Evolutionary conservation across 2,113 vertebrate genomes (phyloP).

Genomic region (Desmodus rotundus): DNA sequence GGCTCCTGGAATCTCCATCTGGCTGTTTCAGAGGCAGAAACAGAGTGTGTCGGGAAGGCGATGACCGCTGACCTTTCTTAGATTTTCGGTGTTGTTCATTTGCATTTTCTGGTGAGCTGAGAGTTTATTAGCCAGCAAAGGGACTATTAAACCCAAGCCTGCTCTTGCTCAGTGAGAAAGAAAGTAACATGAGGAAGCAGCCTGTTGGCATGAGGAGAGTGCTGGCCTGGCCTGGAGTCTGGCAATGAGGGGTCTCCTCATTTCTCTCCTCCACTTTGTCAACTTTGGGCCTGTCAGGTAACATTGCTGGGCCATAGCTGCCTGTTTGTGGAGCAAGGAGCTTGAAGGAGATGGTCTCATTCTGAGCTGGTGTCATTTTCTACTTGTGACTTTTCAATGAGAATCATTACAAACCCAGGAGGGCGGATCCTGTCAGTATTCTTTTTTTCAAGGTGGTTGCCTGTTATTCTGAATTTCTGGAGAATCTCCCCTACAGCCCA

Average conservation of each 20-base stretch:
- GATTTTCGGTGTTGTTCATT: constrained; percentile 22
- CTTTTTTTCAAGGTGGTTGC: not conserved
- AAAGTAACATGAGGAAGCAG: not conserved
- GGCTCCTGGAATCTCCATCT: not conserved
- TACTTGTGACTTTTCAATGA: not conserved
- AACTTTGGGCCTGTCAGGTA: not conserved
- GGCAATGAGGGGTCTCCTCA: not conserved
- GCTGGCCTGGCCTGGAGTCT: not conserved
- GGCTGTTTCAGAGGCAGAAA: not conserved
- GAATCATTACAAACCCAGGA: not conserved
- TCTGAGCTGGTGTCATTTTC: not conserved
- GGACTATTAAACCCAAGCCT: not conserved
- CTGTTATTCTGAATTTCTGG: not conserved
- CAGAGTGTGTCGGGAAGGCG: not conserved
- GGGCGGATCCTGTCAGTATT: not conserved
- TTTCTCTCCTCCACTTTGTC: not conserved
- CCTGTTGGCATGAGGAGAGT: not conserved
- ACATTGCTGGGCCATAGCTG: not conserved
- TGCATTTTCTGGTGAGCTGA: constrained; percentile 25
- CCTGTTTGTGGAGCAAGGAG: not conserved
- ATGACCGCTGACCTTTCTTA: not conserved
- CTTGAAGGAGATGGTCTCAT: not conserved
- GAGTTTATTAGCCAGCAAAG: constrained; percentile 27
- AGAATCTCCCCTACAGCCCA: not conserved
- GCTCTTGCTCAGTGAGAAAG: not conserved